These are phyloP conservation scores for Sipha flava DNA, from an alignment of 1,140 invertebrate genomes.

Conservation along the genomic window DNA sequence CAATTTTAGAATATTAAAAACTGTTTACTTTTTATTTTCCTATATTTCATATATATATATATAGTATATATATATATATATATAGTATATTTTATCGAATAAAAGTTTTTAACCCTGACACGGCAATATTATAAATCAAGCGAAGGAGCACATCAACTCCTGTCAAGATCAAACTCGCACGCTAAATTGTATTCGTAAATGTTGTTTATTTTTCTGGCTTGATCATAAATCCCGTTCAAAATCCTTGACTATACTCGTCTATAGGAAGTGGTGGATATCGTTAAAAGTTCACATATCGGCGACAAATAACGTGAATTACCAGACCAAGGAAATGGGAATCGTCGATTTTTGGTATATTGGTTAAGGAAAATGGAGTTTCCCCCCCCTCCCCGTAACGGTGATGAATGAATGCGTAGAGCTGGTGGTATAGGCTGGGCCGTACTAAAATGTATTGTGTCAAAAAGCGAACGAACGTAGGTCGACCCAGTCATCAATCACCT, in stretches of 20 bases:
- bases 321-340: not conserved
- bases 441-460: constrained; percentile 22
- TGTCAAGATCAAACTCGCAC: not conserved
- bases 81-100: too few relatives aligned
- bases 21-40: too few relatives aligned
- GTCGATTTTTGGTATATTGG: not conserved
- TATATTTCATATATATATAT: too few relatives aligned
- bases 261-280: not conserved
- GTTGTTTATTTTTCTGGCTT: not conserved
- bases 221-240: not conserved
- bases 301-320: not conserved
- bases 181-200: not conserved
- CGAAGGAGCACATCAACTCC: not conserved
- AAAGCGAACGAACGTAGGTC: not conserved
- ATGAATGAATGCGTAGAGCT: not conserved
- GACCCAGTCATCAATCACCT: constrained; percentile 17
- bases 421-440: not conserved
- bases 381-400: not conserved
- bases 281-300: not conserved
- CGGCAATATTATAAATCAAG: not conserved
- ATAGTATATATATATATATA: too few relatives aligned
- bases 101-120: too few relatives aligned
- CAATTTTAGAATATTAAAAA: too few relatives aligned
- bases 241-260: not conserved
- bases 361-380: not conserved